These are phyloP conservation scores for Zaprionus ornatus DNA, from an alignment of 1,140 invertebrate genomes.

Conservation along the genomic window DNA sequence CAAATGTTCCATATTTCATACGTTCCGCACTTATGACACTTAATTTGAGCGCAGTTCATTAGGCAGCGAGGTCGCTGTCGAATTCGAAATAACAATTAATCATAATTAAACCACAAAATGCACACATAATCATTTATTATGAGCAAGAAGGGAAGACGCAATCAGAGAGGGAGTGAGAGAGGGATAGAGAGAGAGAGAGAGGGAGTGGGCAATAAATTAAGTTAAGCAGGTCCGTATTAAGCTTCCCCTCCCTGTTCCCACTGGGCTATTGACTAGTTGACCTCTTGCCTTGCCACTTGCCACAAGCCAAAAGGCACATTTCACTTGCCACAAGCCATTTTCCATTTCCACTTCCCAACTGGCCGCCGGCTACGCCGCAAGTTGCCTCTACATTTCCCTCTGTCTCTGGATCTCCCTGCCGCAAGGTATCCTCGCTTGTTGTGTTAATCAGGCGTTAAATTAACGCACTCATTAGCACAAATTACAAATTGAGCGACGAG, in stretches of 20 bases:
- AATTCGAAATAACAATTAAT: conserved; percentile 68
- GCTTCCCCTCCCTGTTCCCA: neutral
- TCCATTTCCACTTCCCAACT: neutral
- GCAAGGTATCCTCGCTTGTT: conserved; percentile 35
- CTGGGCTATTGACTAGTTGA: conserved; percentile 35
- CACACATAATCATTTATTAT: conserved; percentile 54
- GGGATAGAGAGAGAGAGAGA: neutral
- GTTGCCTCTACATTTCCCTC: neutral
- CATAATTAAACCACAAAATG: conserved; percentile 68
- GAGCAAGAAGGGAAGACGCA: neutral
- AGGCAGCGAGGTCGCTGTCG: conserved; percentile 11
- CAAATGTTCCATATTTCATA: too few species aligned
- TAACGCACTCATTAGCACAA: conserved; percentile 81
- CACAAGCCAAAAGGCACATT: conserved; percentile 13
- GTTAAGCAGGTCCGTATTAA: conserved; percentile 43
- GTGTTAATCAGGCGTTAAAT: conserved; percentile 80
- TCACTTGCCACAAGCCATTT: conserved; percentile 3
- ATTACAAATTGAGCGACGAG: conserved; percentile 74
- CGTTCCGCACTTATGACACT: too few species aligned
- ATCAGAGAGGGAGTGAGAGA: neutral
- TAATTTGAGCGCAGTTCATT: conserved; percentile 46
- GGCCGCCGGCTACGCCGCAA: neutral
- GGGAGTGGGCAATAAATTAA: conserved; percentile 43
- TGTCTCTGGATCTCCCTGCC: neutral
- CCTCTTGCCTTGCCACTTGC: conserved; percentile 14